Evolutionary conservation across 2,113 vertebrate species (phyloP), one percentile per base, ranked within the genome.

Genomic region (Syngnathoides biaculeatus): DNA sequence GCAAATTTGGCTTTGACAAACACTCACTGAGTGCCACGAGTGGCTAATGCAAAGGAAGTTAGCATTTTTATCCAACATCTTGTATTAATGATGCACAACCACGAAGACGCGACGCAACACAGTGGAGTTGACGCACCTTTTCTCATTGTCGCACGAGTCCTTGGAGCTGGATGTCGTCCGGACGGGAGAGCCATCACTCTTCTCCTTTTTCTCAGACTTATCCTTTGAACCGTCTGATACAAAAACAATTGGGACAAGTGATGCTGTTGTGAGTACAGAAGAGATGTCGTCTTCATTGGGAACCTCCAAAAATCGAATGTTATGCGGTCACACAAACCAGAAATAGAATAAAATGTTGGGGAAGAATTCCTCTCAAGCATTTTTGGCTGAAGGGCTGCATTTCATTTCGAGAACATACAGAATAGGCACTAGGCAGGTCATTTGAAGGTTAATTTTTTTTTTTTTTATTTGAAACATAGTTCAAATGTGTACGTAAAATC

Each of bases 51-150:
- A 24, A 24, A 53, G 22, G n/a, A 13, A 22, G n/a, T 53, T 53
- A 5, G 9, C 10, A 53, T 24, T 24, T 53, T 8, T 12, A 24
- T 53, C 10, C 22, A 53, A 53, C 50, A 53, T 11, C 50, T 1
- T n/a, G 19, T 20, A n/a, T 50, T 47, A 47, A 15, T 4, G 15
- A 8, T 19, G 43, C 43, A 47, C 17, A 47, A 47, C 7, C 7
- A n/a, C 1, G 22, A 12, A 9, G 3, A 53, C 9, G 5, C 19
- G 2, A 27, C 3, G 8, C 74, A 58, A 42, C 8, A 2, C n/a
- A n/a, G n/a, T n/a, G n/a, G n/a, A 47, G 12, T 48, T 1, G 4
- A 71, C 71, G 39, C 83, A 97, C 96, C 95, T 97, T 87, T 90
- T 89, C 73, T 95, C 93, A 72, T 80, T 86, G 12, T 89, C 88